phyloP scores from a whole-genome alignment of 2,113 vertebrate genomes.

The Chiloscyllium plagiosum region DNA sequence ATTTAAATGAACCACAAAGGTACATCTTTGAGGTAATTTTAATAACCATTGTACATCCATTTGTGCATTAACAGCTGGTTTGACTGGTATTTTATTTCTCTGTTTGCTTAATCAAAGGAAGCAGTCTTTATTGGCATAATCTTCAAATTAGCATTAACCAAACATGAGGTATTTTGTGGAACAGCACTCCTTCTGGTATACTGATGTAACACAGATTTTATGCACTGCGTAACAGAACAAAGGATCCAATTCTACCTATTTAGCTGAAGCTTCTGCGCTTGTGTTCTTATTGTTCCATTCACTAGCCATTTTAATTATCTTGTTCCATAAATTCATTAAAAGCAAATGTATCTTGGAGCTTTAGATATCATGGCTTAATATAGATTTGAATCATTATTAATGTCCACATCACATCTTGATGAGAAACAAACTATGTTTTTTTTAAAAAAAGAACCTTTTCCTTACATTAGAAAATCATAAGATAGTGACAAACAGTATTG shows the following conservation, averaged over 20 bases:
- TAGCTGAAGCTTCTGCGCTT: not conserved
- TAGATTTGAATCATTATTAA: not conserved
- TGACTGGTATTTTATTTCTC: constrained; percentile 68
- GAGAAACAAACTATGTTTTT: not conserved
- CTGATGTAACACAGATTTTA: not conserved
- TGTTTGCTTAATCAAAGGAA: constrained; percentile 67
- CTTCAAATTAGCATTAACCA: constrained; percentile 70
- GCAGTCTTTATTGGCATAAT: constrained; percentile 58
- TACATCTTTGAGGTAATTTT: constrained; percentile 77
- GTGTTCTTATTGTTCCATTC: not conserved
- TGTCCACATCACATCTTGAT: not conserved
- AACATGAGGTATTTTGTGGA: constrained; percentile 53
- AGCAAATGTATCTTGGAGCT: not conserved
- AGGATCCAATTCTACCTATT: constrained; percentile 24
- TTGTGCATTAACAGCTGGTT: constrained; percentile 72
- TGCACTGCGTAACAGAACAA: constrained; percentile 30
- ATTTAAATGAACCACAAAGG: constrained; percentile 66
- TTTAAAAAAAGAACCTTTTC: not conserved
- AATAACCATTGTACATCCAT: constrained; percentile 71
- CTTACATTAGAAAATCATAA: not conserved
- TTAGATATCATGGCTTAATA: not conserved
- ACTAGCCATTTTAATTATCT: not conserved
- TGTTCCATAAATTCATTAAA: not conserved
- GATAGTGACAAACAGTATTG: not conserved
- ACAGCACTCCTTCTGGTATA: constrained; percentile 29